Percentiles rank a stretch among this genome's conserved stretches.
Evolutionary conservation across 2,113 vertebrate genomes (phyloP).

Genomic region (Typhlomys cinereus): DNA sequence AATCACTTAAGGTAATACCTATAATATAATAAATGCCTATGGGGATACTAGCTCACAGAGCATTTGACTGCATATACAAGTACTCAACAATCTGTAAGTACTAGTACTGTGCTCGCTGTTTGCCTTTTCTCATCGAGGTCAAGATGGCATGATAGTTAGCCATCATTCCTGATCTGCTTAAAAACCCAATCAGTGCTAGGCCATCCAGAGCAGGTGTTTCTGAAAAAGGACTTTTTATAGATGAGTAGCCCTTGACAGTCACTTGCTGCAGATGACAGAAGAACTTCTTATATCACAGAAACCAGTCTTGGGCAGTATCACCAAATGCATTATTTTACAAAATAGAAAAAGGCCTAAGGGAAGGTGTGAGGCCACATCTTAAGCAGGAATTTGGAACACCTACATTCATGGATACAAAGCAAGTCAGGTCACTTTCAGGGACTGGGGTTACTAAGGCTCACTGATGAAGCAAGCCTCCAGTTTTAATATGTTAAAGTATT

Average conservation of each 20-base stretch:
- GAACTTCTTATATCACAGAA: not conserved
- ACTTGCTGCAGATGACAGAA: not conserved
- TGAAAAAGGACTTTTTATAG: not conserved
- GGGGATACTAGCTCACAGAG: not conserved
- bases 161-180: not conserved
- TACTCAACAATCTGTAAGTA: not conserved
- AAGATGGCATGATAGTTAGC: not conserved
- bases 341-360: not conserved
- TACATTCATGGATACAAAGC: not conserved
- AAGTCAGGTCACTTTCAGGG: not conserved
- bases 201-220: not conserved
- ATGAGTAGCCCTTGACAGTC: not conserved
- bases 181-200: not conserved
- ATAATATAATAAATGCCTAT: not conserved
- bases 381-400: conserved; percentile 17
- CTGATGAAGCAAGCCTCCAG: conserved; percentile 33
- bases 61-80: not conserved
- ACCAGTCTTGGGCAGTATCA: not conserved
- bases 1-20: not conserved
- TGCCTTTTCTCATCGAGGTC: not conserved
- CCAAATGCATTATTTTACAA: not conserved
- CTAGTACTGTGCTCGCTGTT: not conserved
- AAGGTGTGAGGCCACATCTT: not conserved
- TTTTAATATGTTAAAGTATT: conserved; percentile 46
- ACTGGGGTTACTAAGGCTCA: conserved; percentile 12